Conservation (phyloP, 1,140 invertebrate genomes). For the Bradysia coprophila region DNA sequence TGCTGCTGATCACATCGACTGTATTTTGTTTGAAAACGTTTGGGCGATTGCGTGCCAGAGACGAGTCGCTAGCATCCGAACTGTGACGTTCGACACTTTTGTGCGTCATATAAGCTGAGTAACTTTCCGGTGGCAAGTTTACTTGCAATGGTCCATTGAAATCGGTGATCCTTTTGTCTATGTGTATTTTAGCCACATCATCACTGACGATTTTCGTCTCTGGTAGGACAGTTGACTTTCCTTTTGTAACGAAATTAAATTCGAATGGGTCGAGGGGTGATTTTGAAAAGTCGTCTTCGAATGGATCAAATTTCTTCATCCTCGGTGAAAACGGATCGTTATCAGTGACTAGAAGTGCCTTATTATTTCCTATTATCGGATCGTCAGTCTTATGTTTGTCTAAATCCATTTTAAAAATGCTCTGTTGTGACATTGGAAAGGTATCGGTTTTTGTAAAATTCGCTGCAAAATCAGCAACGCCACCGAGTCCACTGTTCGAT, state of each 20-base stretch:
- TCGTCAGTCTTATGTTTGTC: slow-evolving; percentile 1
- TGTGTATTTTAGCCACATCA: neutral
- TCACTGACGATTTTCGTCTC: slow-evolving; percentile 3
- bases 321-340: slow-evolving; percentile 23
- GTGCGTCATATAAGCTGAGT: neutral
- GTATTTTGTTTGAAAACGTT: slow-evolving; percentile 9
- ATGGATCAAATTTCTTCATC: slow-evolving; percentile 36
- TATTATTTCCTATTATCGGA: neutral
- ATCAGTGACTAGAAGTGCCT: slow-evolving; percentile 6
- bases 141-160: slow-evolving; percentile 41
- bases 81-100: neutral
- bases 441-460: neutral
- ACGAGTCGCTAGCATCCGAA: neutral
- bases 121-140: slow-evolving; percentile 26
- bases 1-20: slow-evolving; percentile 20
- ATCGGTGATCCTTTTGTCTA: neutral
- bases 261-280: slow-evolving; percentile 38
- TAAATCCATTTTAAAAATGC: neutral
- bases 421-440: neutral
- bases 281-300: slow-evolving; percentile 41
- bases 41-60: slow-evolving; percentile 1
- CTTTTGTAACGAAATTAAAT: slow-evolving; percentile 22
- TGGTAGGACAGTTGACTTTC: slow-evolving; percentile 2
- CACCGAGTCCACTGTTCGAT: neutral
- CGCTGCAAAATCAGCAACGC: neutral